Base-by-base conservation (phyloP, 2,888 invertebrate genomes). In the Elaeidobius kamerunicus region DNA sequence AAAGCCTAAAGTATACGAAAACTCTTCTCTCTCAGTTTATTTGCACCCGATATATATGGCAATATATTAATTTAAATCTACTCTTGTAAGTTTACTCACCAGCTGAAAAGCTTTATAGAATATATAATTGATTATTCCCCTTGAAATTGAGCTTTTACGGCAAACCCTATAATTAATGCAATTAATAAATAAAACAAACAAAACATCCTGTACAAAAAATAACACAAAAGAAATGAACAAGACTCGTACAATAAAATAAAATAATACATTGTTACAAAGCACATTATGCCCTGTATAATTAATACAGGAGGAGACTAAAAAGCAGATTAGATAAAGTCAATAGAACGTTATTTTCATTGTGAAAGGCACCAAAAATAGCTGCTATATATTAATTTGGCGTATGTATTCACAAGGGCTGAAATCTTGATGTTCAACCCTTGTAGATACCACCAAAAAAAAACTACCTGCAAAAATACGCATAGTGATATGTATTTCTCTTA, bases 401-500 rank as follows among this genome's bases (percentile, higher is more conserved):
- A 14, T 34, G 6, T 9, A n/a, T 7, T 14, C 4, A 14, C 15
- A 14, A 34, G 7, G 34, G 15, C n/a, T 14, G 2, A n/a, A 2
- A 3, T 12, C 12, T 6, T 23, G 23, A 23, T 6, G 4, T n/a
- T 11, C 30, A 30, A 30, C 30, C 4, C 30, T 30, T 30, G 30
- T 12, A 30, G 9, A 11, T 30, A 30, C 28, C 7, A 30, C 30
- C 12, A 30, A 23, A 9, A 23, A 23, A 42, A 42, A 15, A 32
- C n/a, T 44, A 44, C 18, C 44, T 44, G 34, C 44, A 20, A 49
- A 48, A 48, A 40, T 32, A 27, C 23, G 7, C 20, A 36, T 20
- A 50, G 51, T 51, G 51, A 51, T 51, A 51, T 51, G 51, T 44
- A 16, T 35, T 20, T 38, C 20, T 43, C 34, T 19, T n/a, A n/a